Evolutionary conservation across 1,140 invertebrate species (phyloP).

Genomic region (Eubasilissa regina): DNA sequence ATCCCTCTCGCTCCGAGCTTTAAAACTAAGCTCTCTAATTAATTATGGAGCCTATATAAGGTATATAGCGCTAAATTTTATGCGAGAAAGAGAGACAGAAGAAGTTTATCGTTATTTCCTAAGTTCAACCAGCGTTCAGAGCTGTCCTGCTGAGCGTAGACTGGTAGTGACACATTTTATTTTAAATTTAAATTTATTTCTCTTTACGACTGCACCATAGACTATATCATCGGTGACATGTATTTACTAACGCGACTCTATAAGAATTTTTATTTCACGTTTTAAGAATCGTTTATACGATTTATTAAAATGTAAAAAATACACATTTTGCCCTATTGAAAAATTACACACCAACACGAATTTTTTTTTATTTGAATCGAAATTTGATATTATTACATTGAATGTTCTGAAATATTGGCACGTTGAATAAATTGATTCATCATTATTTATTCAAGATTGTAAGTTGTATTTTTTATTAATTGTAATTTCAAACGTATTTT

Average conservation of each 20-base stretch:
- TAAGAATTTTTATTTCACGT: background rate
- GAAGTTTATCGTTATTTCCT: slow-evolving; percentile 46
- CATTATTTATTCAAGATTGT: no score
- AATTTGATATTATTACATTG: no score
- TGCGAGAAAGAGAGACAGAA: slow-evolving; percentile 21
- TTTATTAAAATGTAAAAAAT: no score
- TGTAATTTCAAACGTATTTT: no score
- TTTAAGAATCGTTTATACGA: background rate
- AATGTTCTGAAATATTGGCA: no score
- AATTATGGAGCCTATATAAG: slow-evolving; percentile 56
- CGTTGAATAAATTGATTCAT: no score
- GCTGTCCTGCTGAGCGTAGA: background rate
- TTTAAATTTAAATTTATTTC: slow-evolving; percentile 45
- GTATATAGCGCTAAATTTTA: slow-evolving; percentile 29
- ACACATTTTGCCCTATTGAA: no score
- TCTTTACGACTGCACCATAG: slow-evolving; percentile 16
- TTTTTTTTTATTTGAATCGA: no score
- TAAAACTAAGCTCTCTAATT: slow-evolving; percentile 61
- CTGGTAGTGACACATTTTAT: slow-evolving; percentile 39
- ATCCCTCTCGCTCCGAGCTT: slow-evolving; percentile 48
- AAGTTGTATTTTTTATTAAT: no score
- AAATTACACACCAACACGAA: no score
- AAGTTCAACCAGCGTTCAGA: background rate
- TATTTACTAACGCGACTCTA: background rate
- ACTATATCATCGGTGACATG: background rate